Evolutionary conservation across 2,797 vertebrate species (phyloP).

Genomic region (Enteromius radiatus): DNA sequence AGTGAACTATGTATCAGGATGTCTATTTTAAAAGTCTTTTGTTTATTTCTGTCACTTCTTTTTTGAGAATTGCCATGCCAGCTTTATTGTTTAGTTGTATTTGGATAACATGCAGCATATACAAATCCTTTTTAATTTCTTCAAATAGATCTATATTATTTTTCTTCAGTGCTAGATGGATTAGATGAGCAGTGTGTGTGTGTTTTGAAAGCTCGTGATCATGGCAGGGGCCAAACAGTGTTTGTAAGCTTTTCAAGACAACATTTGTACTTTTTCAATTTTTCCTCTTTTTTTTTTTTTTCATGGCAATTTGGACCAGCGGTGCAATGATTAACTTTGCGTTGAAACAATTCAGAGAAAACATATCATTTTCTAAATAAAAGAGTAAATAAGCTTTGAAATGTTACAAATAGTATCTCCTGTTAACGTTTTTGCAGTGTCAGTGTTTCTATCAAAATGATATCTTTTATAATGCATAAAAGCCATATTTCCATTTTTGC

Average conservation of each 20-base stretch:
- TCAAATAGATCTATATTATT: slow-evolving; percentile 61
- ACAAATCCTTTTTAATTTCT: slow-evolving; percentile 61
- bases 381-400: slow-evolving; percentile 66
- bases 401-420: slow-evolving; percentile 69
- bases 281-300: neutral
- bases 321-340: slow-evolving; percentile 68
- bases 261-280: slow-evolving; percentile 36
- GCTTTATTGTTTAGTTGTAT: slow-evolving; percentile 58
- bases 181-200: slow-evolving; percentile 55
- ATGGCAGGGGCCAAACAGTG: slow-evolving; percentile 40
- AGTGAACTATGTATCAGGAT: slow-evolving; percentile 62
- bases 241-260: slow-evolving; percentile 58
- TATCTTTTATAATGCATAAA: slow-evolving; percentile 66
- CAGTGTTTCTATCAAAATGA: slow-evolving; percentile 59
- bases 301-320: slow-evolving; percentile 67
- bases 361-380: slow-evolving; percentile 69
- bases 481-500: slow-evolving; percentile 73
- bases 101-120: slow-evolving; percentile 63
- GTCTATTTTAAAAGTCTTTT: slow-evolving; percentile 63
- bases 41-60: slow-evolving; percentile 57
- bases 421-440: slow-evolving; percentile 65
- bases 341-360: slow-evolving; percentile 70
- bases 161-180: slow-evolving; percentile 54
- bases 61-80: slow-evolving; percentile 59
- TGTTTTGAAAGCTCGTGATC: slow-evolving; percentile 50